These are phyloP conservation scores for Lutra lutra DNA, from an alignment of 2,797 vertebrate genomes.

Conservation along the genomic window DNA sequence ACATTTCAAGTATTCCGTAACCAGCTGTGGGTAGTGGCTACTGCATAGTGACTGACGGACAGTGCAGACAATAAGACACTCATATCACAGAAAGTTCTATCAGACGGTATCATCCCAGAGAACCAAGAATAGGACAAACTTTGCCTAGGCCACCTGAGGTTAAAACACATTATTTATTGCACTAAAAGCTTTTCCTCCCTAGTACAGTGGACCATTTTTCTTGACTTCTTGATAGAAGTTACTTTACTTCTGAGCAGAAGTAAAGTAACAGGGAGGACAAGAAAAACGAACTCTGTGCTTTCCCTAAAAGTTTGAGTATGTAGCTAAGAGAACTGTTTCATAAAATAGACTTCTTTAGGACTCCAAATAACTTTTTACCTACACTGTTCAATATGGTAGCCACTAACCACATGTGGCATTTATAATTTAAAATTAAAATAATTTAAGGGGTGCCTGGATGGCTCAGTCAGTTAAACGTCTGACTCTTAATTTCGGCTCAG, in stretches of 20 bases:
- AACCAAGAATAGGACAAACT: background rate
- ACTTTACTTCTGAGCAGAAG: background rate
- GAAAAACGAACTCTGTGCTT: background rate
- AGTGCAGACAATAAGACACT: background rate
- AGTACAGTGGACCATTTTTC: background rate
- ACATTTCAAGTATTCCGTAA: background rate
- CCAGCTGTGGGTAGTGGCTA: background rate
- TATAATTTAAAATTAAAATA: constrained; percentile 42
- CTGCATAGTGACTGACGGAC: background rate
- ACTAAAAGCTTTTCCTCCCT: background rate
- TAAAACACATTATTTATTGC: background rate
- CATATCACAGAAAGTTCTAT: background rate
- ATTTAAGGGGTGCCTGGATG: background rate
- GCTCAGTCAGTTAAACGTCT: background rate
- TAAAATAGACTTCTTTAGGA: constrained; percentile 25
- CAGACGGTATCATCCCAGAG: background rate
- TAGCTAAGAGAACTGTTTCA: constrained; percentile 18
- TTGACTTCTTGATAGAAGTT: background rate
- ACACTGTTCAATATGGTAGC: background rate
- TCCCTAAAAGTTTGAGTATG: background rate
- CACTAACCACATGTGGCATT: background rate
- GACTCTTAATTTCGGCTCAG: background rate
- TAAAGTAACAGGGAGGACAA: background rate
- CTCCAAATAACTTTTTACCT: background rate
- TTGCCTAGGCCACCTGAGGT: background rate